These are phyloP conservation scores for Drosophila azteca DNA, from an alignment of 1,140 invertebrate genomes.

Conservation along the genomic window DNA sequence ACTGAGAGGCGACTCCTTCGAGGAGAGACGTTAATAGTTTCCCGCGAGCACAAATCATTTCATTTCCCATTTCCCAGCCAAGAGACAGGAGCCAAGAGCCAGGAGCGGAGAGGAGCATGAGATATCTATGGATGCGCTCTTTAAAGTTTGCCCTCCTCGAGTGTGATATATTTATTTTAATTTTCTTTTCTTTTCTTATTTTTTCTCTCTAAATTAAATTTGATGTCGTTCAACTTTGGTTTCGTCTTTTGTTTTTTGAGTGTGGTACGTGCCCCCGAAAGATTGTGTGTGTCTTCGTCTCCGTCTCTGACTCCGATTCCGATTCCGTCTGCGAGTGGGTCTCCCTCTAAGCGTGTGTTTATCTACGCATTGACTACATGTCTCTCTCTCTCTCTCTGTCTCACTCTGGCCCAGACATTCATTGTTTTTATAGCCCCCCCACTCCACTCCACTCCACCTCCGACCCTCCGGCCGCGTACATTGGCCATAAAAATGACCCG, in stretches of 20 bases:
- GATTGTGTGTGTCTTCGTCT: conserved; percentile 12
- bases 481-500: conserved; percentile 69
- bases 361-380: conserved; percentile 56
- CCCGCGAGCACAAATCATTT: conserved; percentile 52
- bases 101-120: too few species aligned
- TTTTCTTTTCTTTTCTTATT: conserved; percentile 37
- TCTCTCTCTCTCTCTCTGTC: not conserved
- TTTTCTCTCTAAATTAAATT: conserved; percentile 38
- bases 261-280: conserved; percentile 66
- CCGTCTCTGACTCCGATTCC: too few species aligned
- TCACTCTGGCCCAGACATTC: conserved; percentile 1
- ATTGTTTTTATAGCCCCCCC: conserved; percentile 45
- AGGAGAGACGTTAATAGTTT: conserved; percentile 67
- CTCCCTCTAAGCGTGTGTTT: conserved; percentile 34
- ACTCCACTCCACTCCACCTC: too few species aligned
- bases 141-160: conserved; percentile 41
- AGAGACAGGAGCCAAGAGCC: too few species aligned
- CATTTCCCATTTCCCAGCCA: conserved; percentile 21
- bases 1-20: conserved; percentile 40
- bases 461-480: conserved; percentile 34
- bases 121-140: conserved; percentile 12
- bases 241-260: conserved; percentile 15
- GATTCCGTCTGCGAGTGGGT: too few species aligned
- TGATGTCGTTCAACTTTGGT: conserved; percentile 73
- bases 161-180: conserved; percentile 65